Conservation (phyloP, 2,888 invertebrate species). For the Tortrix viridana region DNA sequence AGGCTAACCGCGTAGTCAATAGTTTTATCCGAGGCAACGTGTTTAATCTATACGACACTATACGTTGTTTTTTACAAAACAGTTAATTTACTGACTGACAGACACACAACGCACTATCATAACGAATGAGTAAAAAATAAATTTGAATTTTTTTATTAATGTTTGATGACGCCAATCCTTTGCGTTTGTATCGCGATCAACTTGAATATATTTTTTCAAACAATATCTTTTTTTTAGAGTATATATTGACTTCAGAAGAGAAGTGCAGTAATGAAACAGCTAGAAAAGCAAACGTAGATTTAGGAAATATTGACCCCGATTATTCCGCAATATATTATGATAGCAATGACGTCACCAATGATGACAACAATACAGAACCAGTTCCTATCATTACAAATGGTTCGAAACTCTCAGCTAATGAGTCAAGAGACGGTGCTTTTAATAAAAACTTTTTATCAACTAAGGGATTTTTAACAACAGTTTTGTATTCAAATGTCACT, state of each 20-base stretch:
- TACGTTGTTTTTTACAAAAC: too few relatives aligned
- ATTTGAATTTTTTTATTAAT: too few relatives aligned
- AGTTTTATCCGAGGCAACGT: too few relatives aligned
- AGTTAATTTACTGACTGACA: too few relatives aligned
- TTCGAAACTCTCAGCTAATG: neutral
- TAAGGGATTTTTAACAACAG: neutral
- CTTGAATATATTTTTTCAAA: too few relatives aligned
- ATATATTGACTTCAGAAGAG: neutral
- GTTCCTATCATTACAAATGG: neutral
- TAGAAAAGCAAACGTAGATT: slow-evolving; percentile 1
- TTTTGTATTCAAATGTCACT: neutral
- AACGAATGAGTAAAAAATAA: too few relatives aligned
- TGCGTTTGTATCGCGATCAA: too few relatives aligned
- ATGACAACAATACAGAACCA: neutral
- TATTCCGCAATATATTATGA: slow-evolving; percentile 7
- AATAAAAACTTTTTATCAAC: neutral
- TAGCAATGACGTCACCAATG: neutral
- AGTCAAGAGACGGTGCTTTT: neutral
- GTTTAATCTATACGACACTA: too few relatives aligned
- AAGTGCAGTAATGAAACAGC: neutral
- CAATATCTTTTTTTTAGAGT: neutral
- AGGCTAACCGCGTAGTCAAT: too few relatives aligned
- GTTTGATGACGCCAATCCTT: too few relatives aligned
- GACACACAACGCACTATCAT: too few relatives aligned
- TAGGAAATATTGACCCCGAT: neutral